Evolutionary conservation across 1,140 invertebrate genomes (phyloP).

Genomic region (Brachionus koreanus): DNA sequence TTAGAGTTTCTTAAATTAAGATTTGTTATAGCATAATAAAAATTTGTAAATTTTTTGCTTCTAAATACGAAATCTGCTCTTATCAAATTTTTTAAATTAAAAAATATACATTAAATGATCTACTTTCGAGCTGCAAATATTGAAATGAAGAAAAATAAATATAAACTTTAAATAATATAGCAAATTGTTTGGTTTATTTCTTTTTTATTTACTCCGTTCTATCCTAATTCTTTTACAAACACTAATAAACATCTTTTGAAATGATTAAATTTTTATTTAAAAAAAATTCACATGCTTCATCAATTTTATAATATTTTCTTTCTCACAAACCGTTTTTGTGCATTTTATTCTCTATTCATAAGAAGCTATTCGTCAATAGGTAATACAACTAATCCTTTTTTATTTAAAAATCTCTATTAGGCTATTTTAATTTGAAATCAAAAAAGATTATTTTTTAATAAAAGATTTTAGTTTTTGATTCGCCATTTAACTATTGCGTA

Average conservation of each 20-base stretch:
- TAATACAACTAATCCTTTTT: constrained; percentile 4
- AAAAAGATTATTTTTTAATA: constrained; percentile 3
- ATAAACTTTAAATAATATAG: not conserved
- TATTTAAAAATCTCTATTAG: not conserved
- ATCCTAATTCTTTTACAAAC: not conserved
- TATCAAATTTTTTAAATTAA: too few species aligned
- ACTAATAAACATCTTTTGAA: not conserved
- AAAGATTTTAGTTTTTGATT: not conserved
- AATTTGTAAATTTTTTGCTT: too few species aligned
- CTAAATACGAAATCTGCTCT: too few species aligned
- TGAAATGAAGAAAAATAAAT: not conserved
- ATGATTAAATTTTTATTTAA: not conserved
- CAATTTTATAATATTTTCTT: not conserved
- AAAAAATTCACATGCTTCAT: not conserved
- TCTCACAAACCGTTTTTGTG: not conserved
- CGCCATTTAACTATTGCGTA: not conserved
- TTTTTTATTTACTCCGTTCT: not conserved
- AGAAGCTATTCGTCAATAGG: not conserved
- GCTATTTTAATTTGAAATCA: not conserved
- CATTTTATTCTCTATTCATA: not conserved
- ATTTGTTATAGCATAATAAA: too few species aligned
- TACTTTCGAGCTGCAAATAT: not conserved
- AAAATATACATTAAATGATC: too few species aligned
- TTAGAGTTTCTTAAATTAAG: too few species aligned
- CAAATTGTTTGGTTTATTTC: not conserved